Base-by-base conservation (phyloP, 2,113 vertebrate genomes). In the Neogobius melanostomus region DNA sequence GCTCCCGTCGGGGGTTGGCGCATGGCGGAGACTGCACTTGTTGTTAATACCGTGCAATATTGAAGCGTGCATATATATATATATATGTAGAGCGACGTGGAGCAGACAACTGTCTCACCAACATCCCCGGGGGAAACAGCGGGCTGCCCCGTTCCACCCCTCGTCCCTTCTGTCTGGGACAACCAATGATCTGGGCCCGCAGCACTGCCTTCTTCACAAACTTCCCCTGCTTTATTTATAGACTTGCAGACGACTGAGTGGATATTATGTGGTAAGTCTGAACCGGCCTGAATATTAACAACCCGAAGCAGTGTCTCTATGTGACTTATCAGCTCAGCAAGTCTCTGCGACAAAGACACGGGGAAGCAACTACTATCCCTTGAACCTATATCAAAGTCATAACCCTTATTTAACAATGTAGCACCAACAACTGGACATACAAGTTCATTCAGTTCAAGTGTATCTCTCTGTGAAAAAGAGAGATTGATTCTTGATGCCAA, bases 111-210 rank as follows among this genome's bases (percentile, higher is more conserved):
- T 85, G 63, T 82, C 76, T 88, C 69, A 71, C 69, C 78, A 79
- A 86, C 28, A 36, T 74, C 81, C 79, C 81, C 72, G 45, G 73
- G 85, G 83, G 87, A 85, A 83, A 73, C 69, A 85, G 81, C 56
- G 11, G 21, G 11, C 77, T 80, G 82, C 69, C 85, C 45, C 28
- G 28, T 36, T 36, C 85, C 21, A 2, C 48, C 82, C 80, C 80
- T 78, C 81, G 44, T 82, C 70, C 78, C 11, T 10, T 86, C 75
- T 72, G 72, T 87, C 83, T 89, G 69, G 82, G 77, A 80, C 80
- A 74, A 75, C 85, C 80, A 85, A 81, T 82, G 83, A 88, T 88
- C 81, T 85, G 83, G 80, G 85, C 78, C 48, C 83, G 77, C 71
- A 77, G 79, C 54, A 36, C 21, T 45, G 46, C 76, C 79, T 80